Conservation (phyloP, 2,797 vertebrate genomes). For the Paedocypris micromegethes region DNA sequence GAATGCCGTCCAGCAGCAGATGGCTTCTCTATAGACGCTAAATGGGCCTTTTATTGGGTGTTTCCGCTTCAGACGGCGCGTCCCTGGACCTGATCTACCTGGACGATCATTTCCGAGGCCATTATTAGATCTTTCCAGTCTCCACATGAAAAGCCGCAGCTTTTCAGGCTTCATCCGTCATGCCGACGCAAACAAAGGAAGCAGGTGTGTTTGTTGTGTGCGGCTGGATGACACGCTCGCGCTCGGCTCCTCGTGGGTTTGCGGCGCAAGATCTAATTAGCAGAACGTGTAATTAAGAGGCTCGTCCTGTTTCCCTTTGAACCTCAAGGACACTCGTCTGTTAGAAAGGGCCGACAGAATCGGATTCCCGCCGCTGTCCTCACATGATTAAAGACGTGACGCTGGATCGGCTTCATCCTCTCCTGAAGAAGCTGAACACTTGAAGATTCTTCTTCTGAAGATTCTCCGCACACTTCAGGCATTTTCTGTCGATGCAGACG, state of each 20-base stretch:
- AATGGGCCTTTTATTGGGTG: slow-evolving; percentile 54
- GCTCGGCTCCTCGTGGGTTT: slow-evolving; percentile 79
- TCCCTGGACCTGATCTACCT: slow-evolving; percentile 53
- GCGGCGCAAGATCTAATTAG: slow-evolving; percentile 89
- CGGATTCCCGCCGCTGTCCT: slow-evolving; percentile 81
- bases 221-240: slow-evolving; percentile 44
- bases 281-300: slow-evolving; percentile 84
- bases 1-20: slow-evolving; percentile 57
- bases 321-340: slow-evolving; percentile 87
- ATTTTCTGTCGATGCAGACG: slow-evolving; percentile 25
- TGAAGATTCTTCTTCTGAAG: neutral
- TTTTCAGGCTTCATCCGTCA: slow-evolving; percentile 47
- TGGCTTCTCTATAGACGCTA: slow-evolving; percentile 55
- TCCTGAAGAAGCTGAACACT: slow-evolving; percentile 12
- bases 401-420: slow-evolving; percentile 69
- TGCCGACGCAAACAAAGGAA: slow-evolving; percentile 53
- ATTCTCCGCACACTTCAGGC: slow-evolving; percentile 17
- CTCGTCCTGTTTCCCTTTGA: slow-evolving; percentile 78
- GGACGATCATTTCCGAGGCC: slow-evolving; percentile 53
- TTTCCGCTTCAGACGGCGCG: slow-evolving; percentile 50
- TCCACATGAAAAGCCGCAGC: slow-evolving; percentile 41
- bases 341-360: slow-evolving; percentile 81
- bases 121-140: slow-evolving; percentile 55
- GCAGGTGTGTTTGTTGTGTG: slow-evolving; percentile 54
- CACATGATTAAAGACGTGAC: slow-evolving; percentile 77